Base-by-base conservation (phyloP, 2,888 invertebrate genomes). In the Phyllotreta cruciferae region DNA sequence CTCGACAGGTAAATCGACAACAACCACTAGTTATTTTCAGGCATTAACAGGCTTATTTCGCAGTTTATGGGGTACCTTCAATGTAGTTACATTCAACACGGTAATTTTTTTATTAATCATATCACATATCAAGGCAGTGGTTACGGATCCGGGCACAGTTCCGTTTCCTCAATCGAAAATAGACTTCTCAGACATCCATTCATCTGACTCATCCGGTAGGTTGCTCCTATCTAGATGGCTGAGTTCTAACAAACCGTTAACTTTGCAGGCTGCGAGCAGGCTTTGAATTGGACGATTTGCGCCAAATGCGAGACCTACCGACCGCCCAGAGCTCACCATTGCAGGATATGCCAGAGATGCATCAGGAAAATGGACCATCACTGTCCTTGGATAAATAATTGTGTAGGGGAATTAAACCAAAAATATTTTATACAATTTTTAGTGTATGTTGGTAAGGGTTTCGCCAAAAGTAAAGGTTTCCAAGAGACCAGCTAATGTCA, bases 351-450 rank as follows among this genome's bases (percentile, higher is more conserved):
- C 77, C 89, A 91, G 73, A 84, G 93, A 67, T 94, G 94, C 77
- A 89, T 94, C 64, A 82, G 88, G 66, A 84, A 89, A 75, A 91
- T 92, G 91, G 92, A 92, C 78, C 94, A 95, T 80, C 94, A 94
- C 80, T 92, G 92, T 82, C 91, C 93, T 4, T 93, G 93, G 93
- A 94, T 95, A 52, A 96, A 96, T 79, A 96, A 96, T 80, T 95
- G 95, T 80, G 93, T 95, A 4, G 95, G 94, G 47, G 94, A 95
- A 81, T 87, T 88, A 75, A 95, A 96, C 84, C 94, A 95, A 82
- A 94, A 94, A 80, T 94, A 91, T 82, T 95, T 95, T 81, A 86
- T 95, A 69, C 92, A 95, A 77, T 95, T 95, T 83, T 84, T 93
- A 67, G 84, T 93, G 44, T 94, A 92, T 78, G 92, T 92, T 64